A percentile compares a stretch with the other conserved stretches of the same genome.
phyloP scores from a whole-genome alignment of 2,888 invertebrate genomes.

The Microplitis manilae region DNA sequence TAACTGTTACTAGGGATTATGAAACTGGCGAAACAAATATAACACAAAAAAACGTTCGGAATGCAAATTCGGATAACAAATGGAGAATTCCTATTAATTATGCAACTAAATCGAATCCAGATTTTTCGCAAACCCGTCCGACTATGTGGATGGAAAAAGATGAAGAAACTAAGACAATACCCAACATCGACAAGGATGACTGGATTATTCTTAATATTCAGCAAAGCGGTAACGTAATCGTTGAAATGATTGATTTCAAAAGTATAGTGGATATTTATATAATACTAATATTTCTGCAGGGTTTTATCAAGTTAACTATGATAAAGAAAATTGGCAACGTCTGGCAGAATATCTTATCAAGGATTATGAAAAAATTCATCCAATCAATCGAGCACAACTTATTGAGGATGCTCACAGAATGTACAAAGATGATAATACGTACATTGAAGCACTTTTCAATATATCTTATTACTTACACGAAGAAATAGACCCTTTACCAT shows the following conservation, averaged over 20 bases:
- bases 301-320: conserved; percentile 75
- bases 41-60: conserved; percentile 43
- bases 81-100: conserved; percentile 67
- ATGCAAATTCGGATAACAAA: conserved; percentile 27
- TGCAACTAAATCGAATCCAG: conserved; percentile 49
- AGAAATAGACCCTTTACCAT: conserved; percentile 80
- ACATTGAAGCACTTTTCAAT: conserved; percentile 71
- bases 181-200: conserved; percentile 66
- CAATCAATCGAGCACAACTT: conserved; percentile 82
- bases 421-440: conserved; percentile 68
- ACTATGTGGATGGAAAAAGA: conserved; percentile 72
- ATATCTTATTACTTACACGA: conserved; percentile 75
- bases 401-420: conserved; percentile 82
- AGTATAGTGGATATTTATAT: background rate
- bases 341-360: conserved; percentile 72
- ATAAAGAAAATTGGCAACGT: conserved; percentile 78
- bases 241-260: background rate
- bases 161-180: conserved; percentile 60
- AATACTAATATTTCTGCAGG: conserved; percentile 45
- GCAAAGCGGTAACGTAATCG: conserved; percentile 73
- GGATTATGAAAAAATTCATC: conserved; percentile 73
- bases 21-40: conserved; percentile 45
- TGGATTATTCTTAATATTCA: conserved; percentile 80
- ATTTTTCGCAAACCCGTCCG: conserved; percentile 74
- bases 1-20: background rate